Evolutionary conservation across 2,113 vertebrate species (phyloP).

Genomic region (Chaenogobius annularis): DNA sequence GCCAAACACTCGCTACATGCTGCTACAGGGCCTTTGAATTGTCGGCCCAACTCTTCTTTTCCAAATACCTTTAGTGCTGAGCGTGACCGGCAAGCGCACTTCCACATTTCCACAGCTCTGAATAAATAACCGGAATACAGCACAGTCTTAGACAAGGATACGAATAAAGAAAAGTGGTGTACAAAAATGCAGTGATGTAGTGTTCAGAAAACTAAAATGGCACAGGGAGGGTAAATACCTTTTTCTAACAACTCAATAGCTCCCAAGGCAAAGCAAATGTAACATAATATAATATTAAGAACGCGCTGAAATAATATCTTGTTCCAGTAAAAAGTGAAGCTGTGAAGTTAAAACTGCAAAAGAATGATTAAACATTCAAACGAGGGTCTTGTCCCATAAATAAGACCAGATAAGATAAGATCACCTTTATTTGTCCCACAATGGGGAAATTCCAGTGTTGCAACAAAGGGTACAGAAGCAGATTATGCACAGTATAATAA

Average conservation of each 20-base stretch:
- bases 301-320: neutral
- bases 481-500: too few species aligned
- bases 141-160: neutral
- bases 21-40: slow-evolving; percentile 27
- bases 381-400: too few species aligned
- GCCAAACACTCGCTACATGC: slow-evolving; percentile 38
- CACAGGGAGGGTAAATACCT: neutral
- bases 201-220: neutral
- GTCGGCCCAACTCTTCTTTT: slow-evolving; percentile 43
- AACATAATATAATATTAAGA: neutral
- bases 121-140: slow-evolving; percentile 2
- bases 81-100: slow-evolving; percentile 26
- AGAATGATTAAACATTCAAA: neutral
- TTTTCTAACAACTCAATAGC: too few species aligned
- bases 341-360: neutral
- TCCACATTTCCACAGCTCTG: slow-evolving; percentile 12
- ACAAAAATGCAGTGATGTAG: neutral
- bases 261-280: neutral
- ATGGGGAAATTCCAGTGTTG: too few species aligned
- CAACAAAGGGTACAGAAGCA: too few species aligned
- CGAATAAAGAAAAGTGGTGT: neutral
- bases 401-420: too few species aligned
- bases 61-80: slow-evolving; percentile 24
- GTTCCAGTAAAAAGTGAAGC: neutral
- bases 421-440: too few species aligned